Conservation (phyloP, 2,888 invertebrate species). For the Andrena fulva region DNA sequence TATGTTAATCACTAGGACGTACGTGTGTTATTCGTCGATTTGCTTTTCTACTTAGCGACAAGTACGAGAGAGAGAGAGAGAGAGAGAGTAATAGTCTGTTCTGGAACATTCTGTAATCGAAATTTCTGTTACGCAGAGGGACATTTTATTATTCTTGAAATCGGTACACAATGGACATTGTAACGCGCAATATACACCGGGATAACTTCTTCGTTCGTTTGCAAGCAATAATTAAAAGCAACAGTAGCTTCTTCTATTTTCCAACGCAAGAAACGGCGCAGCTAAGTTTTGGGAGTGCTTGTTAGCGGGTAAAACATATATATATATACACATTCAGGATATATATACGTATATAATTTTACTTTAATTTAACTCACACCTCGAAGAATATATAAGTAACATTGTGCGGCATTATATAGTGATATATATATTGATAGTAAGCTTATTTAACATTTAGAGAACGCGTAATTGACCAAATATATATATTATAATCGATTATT, state of each 20-base stretch:
- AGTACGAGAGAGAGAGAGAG: not conserved
- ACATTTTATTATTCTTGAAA: not conserved
- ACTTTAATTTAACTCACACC: constrained; percentile 37
- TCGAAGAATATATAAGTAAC: constrained; percentile 37
- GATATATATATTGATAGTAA: constrained; percentile 66
- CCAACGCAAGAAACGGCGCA: not conserved
- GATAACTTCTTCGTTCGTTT: not conserved
- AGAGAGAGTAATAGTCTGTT: not conserved
- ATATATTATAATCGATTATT: constrained; percentile 44
- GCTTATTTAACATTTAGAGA: constrained; percentile 51
- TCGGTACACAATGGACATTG: not conserved
- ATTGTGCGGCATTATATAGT: constrained; percentile 74
- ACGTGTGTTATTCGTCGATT: constrained; percentile 30
- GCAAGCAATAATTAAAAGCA: not conserved
- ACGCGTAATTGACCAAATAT: constrained; percentile 46
- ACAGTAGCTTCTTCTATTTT: not conserved
- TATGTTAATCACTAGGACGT: constrained; percentile 33
- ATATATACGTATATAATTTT: constrained; percentile 15
- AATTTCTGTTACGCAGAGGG: not conserved
- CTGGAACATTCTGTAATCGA: not conserved
- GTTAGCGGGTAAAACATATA: constrained; percentile 35
- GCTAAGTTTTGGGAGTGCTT: constrained; percentile 39
- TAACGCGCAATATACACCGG: not conserved
- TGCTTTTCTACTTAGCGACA: constrained; percentile 12
- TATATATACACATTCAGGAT: constrained; percentile 9